These are phyloP conservation scores for Ditula angustiorana DNA, from an alignment of 2,888 invertebrate species.

Conservation along the genomic window DNA sequence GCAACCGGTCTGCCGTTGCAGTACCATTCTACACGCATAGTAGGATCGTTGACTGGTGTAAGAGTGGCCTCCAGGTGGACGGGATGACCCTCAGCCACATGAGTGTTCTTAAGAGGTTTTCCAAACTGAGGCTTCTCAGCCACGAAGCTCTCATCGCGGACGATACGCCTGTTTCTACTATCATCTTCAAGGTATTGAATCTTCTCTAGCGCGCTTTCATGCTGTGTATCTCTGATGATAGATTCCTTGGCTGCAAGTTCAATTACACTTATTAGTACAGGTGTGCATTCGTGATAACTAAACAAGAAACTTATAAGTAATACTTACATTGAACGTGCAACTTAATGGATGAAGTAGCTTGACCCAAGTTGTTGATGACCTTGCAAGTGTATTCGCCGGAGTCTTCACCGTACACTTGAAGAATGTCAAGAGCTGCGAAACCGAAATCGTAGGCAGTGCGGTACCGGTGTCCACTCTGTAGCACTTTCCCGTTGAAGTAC, in stretches of 20 bases:
- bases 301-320: not conserved
- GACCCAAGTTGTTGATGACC: constrained; percentile 94
- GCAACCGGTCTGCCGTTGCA: constrained; percentile 97
- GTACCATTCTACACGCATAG: constrained; percentile 99
- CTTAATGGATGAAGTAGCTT: constrained; percentile 92
- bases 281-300: not conserved
- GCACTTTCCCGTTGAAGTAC: constrained; percentile 96
- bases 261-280: constrained; percentile 20
- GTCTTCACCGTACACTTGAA: constrained; percentile 97
- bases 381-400: constrained; percentile 96
- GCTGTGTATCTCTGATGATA: constrained; percentile 95
- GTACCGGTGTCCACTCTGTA: constrained; percentile 95
- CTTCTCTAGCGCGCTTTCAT: constrained; percentile 96
- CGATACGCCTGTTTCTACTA: constrained; percentile 89
- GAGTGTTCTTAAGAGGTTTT: constrained; percentile 93
- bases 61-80: constrained; percentile 97
- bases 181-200: constrained; percentile 96
- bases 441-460: constrained; percentile 98
- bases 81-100: constrained; percentile 93
- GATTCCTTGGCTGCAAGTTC: constrained; percentile 89
- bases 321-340: constrained; percentile 92
- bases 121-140: constrained; percentile 96
- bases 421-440: constrained; percentile 97
- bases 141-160: constrained; percentile 90
- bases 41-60: constrained; percentile 98